phyloP scores from a whole-genome alignment of 2,113 vertebrate species.

The Drymodes brunneopygia region DNA sequence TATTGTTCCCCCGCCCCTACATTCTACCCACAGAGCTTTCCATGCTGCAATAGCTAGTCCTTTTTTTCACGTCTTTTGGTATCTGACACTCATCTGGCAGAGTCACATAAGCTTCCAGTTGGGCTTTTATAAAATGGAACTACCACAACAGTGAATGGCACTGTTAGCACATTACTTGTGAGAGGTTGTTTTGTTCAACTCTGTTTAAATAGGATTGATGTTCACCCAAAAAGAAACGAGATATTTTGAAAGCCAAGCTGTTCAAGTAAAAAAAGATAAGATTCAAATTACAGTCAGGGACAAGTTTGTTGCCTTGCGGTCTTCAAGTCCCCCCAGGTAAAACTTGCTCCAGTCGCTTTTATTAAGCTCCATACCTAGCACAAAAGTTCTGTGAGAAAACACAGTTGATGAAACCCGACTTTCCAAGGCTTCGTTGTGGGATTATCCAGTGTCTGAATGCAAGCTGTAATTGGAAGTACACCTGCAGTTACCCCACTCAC shows the following conservation, averaged over 20 bases:
- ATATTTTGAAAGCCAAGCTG: neutral
- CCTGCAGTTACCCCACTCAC: neutral
- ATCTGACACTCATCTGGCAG: neutral
- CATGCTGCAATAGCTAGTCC: neutral
- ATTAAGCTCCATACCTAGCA: neutral
- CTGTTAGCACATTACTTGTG: neutral
- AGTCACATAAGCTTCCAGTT: neutral
- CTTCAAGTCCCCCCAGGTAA: neutral
- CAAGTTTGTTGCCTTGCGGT: neutral
- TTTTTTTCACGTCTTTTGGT: neutral
- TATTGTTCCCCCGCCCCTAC: neutral
- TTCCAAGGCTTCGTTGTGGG: neutral
- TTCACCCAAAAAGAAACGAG: neutral
- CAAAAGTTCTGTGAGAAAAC: neutral
- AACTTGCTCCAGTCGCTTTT: neutral
- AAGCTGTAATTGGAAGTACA: neutral
- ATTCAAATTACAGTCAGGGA: neutral
- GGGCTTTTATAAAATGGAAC: neutral
- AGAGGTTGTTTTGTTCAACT: neutral
- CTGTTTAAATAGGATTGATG: neutral
- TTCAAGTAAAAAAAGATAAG: neutral
- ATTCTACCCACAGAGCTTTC: neutral
- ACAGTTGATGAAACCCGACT: neutral
- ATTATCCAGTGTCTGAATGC: neutral
- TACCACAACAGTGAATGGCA: neutral